Percentiles rank a stretch among this genome's conserved stretches.
Evolutionary conservation across 1,140 invertebrate species (phyloP).

Genomic region (Drosophila saltans): DNA sequence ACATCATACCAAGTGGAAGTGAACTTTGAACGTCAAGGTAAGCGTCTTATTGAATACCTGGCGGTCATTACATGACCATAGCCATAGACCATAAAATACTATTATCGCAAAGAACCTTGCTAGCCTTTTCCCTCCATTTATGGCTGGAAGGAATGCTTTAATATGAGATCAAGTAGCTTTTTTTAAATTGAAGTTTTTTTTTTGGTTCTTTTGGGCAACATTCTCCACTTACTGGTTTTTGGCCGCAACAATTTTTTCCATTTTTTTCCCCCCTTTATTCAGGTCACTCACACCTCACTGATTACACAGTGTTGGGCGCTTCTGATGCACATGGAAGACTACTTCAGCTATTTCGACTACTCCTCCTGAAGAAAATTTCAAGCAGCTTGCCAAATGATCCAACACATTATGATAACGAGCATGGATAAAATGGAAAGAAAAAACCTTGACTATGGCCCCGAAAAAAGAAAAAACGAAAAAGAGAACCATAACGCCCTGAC

Average conservation of each 20-base stretch:
- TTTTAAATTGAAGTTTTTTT: constrained; percentile 14
- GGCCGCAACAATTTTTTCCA: constrained; percentile 29
- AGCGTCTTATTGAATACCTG: constrained; percentile 8
- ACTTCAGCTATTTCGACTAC: too few relatives aligned
- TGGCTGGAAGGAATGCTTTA: constrained; percentile 42
- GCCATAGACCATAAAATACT: background rate
- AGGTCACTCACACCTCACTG: constrained; percentile 71
- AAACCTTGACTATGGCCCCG: constrained; percentile 22
- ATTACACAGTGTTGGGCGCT: constrained; percentile 45
- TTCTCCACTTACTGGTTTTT: constrained; percentile 26
- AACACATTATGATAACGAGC: constrained; percentile 80
- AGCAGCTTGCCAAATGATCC: constrained; percentile 41
- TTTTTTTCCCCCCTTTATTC: constrained; percentile 31
- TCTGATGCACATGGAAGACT: constrained; percentile 35
- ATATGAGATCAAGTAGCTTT: constrained; percentile 43
- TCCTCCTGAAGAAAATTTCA: constrained; percentile 40
- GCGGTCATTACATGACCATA: constrained; percentile 9
- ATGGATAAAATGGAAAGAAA: constrained; percentile 48
- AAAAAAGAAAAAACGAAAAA: constrained; percentile 17
- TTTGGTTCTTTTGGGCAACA: constrained; percentile 8
- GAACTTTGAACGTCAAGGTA: constrained; percentile 9
- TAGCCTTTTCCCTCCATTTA: constrained; percentile 10
- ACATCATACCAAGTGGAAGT: background rate
- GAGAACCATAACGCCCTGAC: constrained; percentile 56
- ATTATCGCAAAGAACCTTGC: background rate